Conservation (phyloP, 2,113 vertebrate genomes). For the Petaurus breviceps region DNA sequence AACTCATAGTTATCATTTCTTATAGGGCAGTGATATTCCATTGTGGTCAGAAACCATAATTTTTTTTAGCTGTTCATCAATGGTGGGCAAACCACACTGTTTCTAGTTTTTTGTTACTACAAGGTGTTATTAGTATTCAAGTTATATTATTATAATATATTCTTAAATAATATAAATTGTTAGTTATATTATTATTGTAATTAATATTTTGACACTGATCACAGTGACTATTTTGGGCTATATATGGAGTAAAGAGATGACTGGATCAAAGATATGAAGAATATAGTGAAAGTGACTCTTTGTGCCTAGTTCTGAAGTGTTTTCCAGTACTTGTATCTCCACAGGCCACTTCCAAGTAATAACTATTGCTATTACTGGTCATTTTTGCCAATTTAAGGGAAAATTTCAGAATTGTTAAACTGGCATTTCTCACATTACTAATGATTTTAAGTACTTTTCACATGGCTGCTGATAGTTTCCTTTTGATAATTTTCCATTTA, state of each 20-base stretch:
- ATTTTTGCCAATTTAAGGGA: not conserved
- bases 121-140: not conserved
- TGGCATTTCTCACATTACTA: not conserved
- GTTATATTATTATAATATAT: too few relatives aligned
- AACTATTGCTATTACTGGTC: not conserved
- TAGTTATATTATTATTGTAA: too few relatives aligned
- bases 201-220: not conserved
- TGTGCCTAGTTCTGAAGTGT: not conserved
- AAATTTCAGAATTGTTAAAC: not conserved
- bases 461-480: not conserved
- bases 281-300: not conserved
- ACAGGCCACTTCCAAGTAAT: not conserved
- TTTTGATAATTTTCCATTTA: not conserved
- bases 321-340: not conserved
- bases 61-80: not conserved
- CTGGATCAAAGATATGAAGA: not conserved
- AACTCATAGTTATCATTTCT: too few relatives aligned
- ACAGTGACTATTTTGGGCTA: not conserved
- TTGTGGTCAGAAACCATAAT: not conserved
- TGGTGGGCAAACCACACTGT: not conserved
- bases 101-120: not conserved
- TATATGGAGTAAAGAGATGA: not conserved
- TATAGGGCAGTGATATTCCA: not conserved
- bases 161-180: too few relatives aligned
- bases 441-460: not conserved